Evolutionary conservation across 2,888 invertebrate species (phyloP).

Genomic region (Dolichopus griseipennis): DNA sequence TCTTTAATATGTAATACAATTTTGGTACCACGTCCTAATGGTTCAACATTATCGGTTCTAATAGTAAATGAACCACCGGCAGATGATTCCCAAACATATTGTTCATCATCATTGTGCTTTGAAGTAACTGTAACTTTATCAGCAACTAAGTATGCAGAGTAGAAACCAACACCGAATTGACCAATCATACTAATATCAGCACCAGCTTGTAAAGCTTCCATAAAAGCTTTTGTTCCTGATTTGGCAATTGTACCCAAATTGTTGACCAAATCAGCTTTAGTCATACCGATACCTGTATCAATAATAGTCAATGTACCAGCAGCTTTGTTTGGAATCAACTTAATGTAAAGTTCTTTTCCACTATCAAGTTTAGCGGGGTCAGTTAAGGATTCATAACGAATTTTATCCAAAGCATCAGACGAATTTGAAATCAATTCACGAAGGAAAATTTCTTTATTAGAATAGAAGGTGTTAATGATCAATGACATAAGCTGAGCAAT

Average conservation of each 20-base stretch:
- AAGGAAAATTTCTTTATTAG: slow-evolving; percentile 99
- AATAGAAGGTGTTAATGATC: slow-evolving; percentile 99
- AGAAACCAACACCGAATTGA: slow-evolving; percentile 99
- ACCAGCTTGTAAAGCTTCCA: slow-evolving; percentile 98
- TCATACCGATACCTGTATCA: slow-evolving; percentile 98
- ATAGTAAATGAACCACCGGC: slow-evolving; percentile 98
- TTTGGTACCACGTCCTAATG: slow-evolving; percentile 79
- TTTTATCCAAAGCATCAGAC: slow-evolving; percentile 87
- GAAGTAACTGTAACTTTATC: slow-evolving; percentile 84
- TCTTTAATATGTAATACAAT: slow-evolving; percentile 87
- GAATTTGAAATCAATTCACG: slow-evolving; percentile 98
- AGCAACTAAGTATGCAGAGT: slow-evolving; percentile 92
- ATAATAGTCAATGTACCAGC: slow-evolving; percentile 92
- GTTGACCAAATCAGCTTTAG: slow-evolving; percentile 97
- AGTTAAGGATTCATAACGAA: slow-evolving; percentile 94
- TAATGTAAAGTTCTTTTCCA: slow-evolving; percentile 91
- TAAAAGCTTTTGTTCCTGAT: slow-evolving; percentile 99
- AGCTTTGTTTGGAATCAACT: slow-evolving; percentile 92
- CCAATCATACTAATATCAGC: slow-evolving; percentile 99
- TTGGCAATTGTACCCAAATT: slow-evolving; percentile 98
- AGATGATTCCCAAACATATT: slow-evolving; percentile 94
- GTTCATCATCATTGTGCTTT: slow-evolving; percentile 93
- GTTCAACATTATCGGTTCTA: slow-evolving; percentile 60
- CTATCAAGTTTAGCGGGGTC: slow-evolving; percentile 88
- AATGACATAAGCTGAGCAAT: slow-evolving; percentile 99